phyloP scores from a whole-genome alignment of 2,888 invertebrate genomes.

The Linnaemya tessellans region DNA sequence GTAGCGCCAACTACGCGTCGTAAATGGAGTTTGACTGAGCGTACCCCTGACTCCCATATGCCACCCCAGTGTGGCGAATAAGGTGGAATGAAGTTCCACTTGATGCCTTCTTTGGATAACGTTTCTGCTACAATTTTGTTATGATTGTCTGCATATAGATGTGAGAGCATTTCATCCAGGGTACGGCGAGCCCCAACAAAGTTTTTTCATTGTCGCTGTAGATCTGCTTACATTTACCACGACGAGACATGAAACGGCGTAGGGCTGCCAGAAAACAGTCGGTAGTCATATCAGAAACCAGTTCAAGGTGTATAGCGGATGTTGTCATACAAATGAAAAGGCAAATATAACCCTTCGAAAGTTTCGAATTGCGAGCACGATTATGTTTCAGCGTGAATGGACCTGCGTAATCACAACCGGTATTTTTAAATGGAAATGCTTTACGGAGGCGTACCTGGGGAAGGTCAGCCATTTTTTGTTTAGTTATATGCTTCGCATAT shows the following conservation, averaged over 20 bases:
- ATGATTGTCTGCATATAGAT: not conserved
- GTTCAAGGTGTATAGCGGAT: constrained; percentile 39
- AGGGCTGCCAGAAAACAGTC: constrained; percentile 62
- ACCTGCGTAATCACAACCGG: constrained; percentile 58
- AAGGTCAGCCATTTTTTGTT: constrained; percentile 57
- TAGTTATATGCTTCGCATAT: constrained; percentile 34
- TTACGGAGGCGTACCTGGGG: constrained; percentile 43
- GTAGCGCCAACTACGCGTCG: constrained; percentile 39
- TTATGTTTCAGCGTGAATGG: constrained; percentile 24
- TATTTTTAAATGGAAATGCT: constrained; percentile 51
- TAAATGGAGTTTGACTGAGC: constrained; percentile 55
- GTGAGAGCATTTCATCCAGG: constrained; percentile 57
- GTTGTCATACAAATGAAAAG: constrained; percentile 56
- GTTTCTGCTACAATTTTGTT: constrained; percentile 2
- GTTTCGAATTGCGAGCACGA: not conserved
- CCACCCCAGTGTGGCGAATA: constrained; percentile 54
- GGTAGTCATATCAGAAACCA: constrained; percentile 43
- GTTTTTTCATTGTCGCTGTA: constrained; percentile 66
- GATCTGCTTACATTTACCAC: constrained; percentile 53
- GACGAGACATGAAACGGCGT: constrained; percentile 56
- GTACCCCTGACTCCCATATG: constrained; percentile 45
- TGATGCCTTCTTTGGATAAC: constrained; percentile 54
- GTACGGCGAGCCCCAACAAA: too few species aligned
- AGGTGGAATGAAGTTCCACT: constrained; percentile 64
- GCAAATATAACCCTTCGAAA: constrained; percentile 26